These are phyloP conservation scores for Chymomyza costata DNA, from an alignment of 1,140 invertebrate genomes.

Conservation along the genomic window DNA sequence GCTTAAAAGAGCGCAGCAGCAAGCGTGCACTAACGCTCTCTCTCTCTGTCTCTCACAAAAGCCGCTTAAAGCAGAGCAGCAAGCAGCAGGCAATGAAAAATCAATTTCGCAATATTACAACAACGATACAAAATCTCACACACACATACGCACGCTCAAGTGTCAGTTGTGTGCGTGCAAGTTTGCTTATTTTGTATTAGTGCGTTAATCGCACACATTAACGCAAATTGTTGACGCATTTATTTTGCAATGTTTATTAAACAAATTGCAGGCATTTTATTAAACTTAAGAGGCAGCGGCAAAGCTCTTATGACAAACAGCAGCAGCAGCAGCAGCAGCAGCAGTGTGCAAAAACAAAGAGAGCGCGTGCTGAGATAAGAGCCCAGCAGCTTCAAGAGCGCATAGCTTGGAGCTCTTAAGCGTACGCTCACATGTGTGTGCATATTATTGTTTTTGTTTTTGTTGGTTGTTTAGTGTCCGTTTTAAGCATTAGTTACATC, in stretches of 20 bases:
- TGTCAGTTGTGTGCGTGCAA: background rate
- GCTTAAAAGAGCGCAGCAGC: too few relatives aligned
- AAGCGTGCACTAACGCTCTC: slow-evolving; percentile 26
- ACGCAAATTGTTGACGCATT: slow-evolving; percentile 5
- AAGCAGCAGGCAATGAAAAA: slow-evolving; percentile 57
- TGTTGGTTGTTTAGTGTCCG: too few relatives aligned
- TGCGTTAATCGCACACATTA: slow-evolving; percentile 30
- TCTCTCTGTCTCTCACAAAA: slow-evolving; percentile 9
- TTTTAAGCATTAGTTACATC: slow-evolving; percentile 15
- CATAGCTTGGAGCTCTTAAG: too few relatives aligned
- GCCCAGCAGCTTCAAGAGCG: too few relatives aligned
- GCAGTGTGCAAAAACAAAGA: too few relatives aligned
- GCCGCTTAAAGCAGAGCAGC: slow-evolving; percentile 5
- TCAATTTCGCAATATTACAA: slow-evolving; percentile 71
- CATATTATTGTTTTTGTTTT: too few relatives aligned
- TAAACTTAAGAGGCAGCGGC: too few relatives aligned
- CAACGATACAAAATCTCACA: too few relatives aligned
- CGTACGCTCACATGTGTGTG: too few relatives aligned
- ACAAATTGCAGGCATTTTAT: slow-evolving; percentile 15
- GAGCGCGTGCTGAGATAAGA: too few relatives aligned
- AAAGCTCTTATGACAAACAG: too few relatives aligned
- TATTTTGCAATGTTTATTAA: slow-evolving; percentile 15
- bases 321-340: too few relatives aligned
- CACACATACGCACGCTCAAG: slow-evolving; percentile 32
- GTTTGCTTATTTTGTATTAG: slow-evolving; percentile 23